phyloP scores from a whole-genome alignment of 2,113 vertebrate genomes.

The Hyla sarda region DNA sequence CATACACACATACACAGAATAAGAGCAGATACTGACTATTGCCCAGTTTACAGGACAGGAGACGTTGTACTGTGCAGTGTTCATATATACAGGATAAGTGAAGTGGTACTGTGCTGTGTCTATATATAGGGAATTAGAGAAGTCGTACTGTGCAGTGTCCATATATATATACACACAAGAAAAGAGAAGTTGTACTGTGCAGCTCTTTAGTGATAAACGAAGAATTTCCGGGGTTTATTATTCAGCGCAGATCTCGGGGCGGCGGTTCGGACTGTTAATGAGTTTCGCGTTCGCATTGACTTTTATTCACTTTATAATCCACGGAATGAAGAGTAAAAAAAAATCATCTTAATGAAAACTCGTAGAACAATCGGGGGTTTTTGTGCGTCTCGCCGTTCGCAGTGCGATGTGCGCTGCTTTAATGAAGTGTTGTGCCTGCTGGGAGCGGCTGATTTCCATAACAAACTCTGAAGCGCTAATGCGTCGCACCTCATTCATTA shows the following conservation, averaged over 20 bases:
- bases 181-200: background rate
- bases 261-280: background rate
- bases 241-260: background rate
- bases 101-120: no score
- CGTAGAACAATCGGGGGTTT: slow-evolving; percentile 39
- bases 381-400: background rate
- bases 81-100: background rate
- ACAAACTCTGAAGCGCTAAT: slow-evolving; percentile 72
- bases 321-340: slow-evolving; percentile 5
- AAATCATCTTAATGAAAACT: slow-evolving; percentile 44
- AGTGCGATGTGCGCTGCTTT: slow-evolving; percentile 68
- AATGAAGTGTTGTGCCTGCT: slow-evolving; percentile 79
- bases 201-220: background rate
- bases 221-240: background rate
- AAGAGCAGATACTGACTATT: background rate
- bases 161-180: background rate
- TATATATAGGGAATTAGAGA: background rate
- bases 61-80: background rate
- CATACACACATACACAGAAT: background rate
- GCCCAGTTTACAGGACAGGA: background rate
- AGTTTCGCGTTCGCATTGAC: background rate
- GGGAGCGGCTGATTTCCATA: slow-evolving; percentile 75
- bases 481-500: slow-evolving; percentile 72
- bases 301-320: slow-evolving; percentile 31
- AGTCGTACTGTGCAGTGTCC: background rate